Base-by-base conservation (phyloP, 1,140 invertebrate species). In the Diploscapter pachys region DNA sequence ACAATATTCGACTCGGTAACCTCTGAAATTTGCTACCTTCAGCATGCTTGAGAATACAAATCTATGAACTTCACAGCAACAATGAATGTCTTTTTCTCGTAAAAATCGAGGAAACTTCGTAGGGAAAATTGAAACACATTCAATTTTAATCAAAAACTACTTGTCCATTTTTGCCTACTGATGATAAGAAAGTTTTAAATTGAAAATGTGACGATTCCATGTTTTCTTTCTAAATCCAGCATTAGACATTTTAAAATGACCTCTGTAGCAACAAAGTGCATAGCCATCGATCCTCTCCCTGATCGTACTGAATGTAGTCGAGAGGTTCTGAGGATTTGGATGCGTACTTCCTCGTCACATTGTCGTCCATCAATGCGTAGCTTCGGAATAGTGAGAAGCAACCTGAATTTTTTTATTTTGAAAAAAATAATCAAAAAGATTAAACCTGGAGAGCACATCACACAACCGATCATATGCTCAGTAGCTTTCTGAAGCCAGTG, bases 401-500 rank as follows among this genome's bases (percentile, higher is more conserved):
- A 50, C 74, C 31, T 31, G 31, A 31, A 0, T 31, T 31, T 31
- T 31, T 31, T 31, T 31, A 31, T 31, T 31, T 31, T 31, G 31
- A 1, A 31, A 31, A 31, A 31, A 31, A 1, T 31, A 31, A 31
- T 0, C 0, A 31, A 31, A 31, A 31, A 31, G 0, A 31, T 31
- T 31, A 31, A 31, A 31, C 31, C 74, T 6, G 90, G 90, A 80
- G 88, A 89, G 81, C 90, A 90, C 5, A 90, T 87, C 2, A 90
- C 90, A 82, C 90, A 91, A 53, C 90, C 90, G 81, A 91, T 89
- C 86, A 90, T 88, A 79, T 90, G 90, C 77, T 90, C 90, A 6
- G 90, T 90, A 5, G 90, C 89, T 82, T 90, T 90, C 84, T 91
- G 90, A 5, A 90, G 85, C 90, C 90, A 90, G 88, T 90, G 90